Percentiles rank a stretch among this genome's conserved stretches.
Evolutionary conservation across 2,797 vertebrate species (phyloP).

Genomic region (Enteromius afrohamiltoni): DNA sequence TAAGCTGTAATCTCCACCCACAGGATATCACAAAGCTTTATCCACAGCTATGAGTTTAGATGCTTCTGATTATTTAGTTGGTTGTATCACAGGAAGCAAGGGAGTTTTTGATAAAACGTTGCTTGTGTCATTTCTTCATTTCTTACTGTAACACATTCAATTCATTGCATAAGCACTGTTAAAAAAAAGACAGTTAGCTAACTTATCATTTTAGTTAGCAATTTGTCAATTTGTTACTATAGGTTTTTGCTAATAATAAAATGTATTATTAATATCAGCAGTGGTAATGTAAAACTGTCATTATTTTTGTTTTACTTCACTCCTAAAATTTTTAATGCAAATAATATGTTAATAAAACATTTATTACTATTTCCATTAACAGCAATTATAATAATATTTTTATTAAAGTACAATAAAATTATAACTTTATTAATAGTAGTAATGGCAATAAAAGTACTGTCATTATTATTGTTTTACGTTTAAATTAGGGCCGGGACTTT

Average conservation of each 20-base stretch:
- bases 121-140: background rate
- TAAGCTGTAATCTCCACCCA: slow-evolving; percentile 69
- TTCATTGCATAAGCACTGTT: background rate
- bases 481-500: no score
- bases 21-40: background rate
- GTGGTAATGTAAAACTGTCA: background rate
- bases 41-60: background rate
- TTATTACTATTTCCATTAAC: background rate
- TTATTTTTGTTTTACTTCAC: background rate
- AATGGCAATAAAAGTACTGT: background rate
- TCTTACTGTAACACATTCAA: background rate
- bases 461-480: background rate
- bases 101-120: background rate
- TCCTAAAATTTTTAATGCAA: background rate
- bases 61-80: background rate
- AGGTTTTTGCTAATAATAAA: background rate
- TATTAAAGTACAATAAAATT: background rate
- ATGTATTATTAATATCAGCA: background rate
- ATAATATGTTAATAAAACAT: background rate
- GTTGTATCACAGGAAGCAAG: background rate
- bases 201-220: background rate
- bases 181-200: background rate
- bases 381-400: background rate
- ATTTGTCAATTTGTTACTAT: no score
- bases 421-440: background rate